A percentile compares a stretch with the other conserved stretches of the same genome.
These are phyloP conservation scores for Agrochola lota DNA, from an alignment of 2,888 invertebrate genomes.

Conservation along the genomic window DNA sequence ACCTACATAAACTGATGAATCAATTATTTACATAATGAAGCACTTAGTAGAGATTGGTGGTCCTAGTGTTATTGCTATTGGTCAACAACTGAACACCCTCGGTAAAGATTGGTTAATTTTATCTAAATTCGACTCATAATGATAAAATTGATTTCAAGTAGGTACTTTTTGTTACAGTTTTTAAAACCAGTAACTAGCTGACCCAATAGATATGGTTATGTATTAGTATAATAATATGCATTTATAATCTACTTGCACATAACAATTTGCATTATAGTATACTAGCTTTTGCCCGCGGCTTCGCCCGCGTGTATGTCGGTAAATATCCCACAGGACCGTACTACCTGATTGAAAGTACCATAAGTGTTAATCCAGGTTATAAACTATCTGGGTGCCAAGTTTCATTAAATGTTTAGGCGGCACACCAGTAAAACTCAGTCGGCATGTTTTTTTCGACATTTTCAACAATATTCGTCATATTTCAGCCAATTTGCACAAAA, in stretches of 20 bases:
- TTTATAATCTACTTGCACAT: not conserved
- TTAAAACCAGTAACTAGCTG: constrained; percentile 1
- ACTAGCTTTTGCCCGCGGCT: no score
- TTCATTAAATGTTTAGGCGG: no score
- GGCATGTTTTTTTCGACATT: no score
- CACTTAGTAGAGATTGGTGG: not conserved
- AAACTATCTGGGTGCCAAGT: no score
- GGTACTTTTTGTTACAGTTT: not conserved
- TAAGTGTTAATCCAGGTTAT: no score
- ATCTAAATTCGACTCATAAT: not conserved
- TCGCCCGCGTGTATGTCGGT: no score
- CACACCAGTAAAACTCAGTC: no score
- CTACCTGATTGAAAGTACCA: no score
- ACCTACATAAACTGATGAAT: not conserved
- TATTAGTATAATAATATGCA: not conserved
- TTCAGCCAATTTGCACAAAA: no score
- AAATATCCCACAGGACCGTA: no score
- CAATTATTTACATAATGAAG: not conserved
- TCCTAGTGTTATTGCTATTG: not conserved
- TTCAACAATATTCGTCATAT: no score
- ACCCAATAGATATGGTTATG: not conserved
- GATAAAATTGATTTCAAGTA: not conserved
- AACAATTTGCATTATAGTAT: constrained; percentile 26
- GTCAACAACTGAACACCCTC: not conserved
- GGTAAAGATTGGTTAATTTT: not conserved